A percentile compares a stretch with the other conserved stretches of the same genome.
These are phyloP conservation scores for Seriola aureovittata DNA, from an alignment of 2,113 vertebrate species.

Conservation along the genomic window DNA sequence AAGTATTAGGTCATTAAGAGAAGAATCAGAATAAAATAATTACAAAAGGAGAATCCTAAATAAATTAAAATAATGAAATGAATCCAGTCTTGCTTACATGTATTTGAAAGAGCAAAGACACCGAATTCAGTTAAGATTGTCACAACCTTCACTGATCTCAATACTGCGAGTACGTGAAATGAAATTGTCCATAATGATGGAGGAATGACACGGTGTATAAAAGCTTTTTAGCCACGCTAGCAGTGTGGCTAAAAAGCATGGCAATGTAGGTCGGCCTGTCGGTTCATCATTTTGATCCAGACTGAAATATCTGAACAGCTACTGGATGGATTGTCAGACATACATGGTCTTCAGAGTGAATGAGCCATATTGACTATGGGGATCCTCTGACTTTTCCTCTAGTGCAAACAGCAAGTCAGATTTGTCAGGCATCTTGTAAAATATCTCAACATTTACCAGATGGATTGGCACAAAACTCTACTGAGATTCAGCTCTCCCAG, in stretches of 20 bases:
- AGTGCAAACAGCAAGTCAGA: background rate
- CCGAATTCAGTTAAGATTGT: background rate
- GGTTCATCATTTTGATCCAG: background rate
- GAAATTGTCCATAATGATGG: background rate
- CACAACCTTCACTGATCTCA: background rate
- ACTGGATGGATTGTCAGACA: background rate
- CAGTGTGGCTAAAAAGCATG: no score
- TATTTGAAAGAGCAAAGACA: background rate
- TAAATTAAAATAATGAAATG: background rate
- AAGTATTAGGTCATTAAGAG: background rate
- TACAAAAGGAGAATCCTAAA: background rate
- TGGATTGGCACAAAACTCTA: background rate
- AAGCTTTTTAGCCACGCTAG: background rate
- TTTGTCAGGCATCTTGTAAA: background rate
- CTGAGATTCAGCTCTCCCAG: background rate
- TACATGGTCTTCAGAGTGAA: no score
- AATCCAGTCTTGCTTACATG: background rate
- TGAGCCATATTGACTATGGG: no score
- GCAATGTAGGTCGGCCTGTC: background rate
- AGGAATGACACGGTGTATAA: background rate
- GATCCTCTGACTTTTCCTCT: background rate
- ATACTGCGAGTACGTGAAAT: no score
- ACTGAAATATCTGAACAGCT: background rate
- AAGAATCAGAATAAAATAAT: background rate
- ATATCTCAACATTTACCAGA: background rate